Conservation (phyloP, 2,797 vertebrate genomes). For the Apogon talboti region DNA sequence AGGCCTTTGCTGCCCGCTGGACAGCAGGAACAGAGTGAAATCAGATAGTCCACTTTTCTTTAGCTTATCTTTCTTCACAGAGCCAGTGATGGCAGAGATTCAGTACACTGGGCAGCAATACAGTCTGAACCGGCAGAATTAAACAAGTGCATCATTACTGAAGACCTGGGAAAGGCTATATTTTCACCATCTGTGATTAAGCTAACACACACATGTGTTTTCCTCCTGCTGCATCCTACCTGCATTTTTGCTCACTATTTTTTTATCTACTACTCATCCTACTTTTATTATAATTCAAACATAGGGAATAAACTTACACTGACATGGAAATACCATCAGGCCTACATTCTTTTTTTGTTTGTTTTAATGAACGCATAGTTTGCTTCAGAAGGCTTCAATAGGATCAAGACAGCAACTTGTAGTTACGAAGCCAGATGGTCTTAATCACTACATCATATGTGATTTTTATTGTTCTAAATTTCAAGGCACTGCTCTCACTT, state of each 20-base stretch:
- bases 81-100: slow-evolving; percentile 16
- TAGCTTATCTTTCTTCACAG: slow-evolving; percentile 36
- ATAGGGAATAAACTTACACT: too few species aligned
- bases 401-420: too few species aligned
- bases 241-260: background rate
- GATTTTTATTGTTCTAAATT: background rate
- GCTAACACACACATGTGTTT: background rate
- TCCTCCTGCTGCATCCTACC: slow-evolving; percentile 7
- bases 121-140: slow-evolving; percentile 17
- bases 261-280: too few species aligned
- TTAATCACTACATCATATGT: too few species aligned
- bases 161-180: slow-evolving; percentile 9
- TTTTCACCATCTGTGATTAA: slow-evolving; percentile 12
- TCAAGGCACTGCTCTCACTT: slow-evolving; percentile 6
- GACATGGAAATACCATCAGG: too few species aligned
- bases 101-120: slow-evolving; percentile 15
- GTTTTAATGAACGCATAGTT: too few species aligned
- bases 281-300: too few species aligned
- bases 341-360: too few species aligned
- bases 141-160: slow-evolving; percentile 23
- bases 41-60: slow-evolving; percentile 20
- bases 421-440: too few species aligned
- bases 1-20: slow-evolving; percentile 27
- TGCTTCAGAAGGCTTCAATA: too few species aligned
- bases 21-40: slow-evolving; percentile 31